Evolutionary conservation across 1,140 invertebrate genomes (phyloP), one percentile per base, ranked within the genome.

Genomic region (Solenopsis invicta): DNA sequence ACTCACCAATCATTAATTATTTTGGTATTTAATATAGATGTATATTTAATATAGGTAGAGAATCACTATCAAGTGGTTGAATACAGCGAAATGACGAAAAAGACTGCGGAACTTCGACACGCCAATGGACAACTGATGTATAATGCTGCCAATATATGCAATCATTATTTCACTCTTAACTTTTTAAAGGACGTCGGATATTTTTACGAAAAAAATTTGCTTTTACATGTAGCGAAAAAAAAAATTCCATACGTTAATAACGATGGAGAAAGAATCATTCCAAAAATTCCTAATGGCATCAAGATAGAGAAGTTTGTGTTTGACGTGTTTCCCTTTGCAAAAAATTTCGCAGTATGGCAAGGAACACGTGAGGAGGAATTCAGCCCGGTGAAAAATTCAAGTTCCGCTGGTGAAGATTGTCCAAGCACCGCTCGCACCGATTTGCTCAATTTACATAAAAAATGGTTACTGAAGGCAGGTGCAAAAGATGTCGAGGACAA

Each of bases 291-390:
- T 0, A 99, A 99, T 94, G 99, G 99, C 29, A 99, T 99, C 87
- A 99, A 99, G 96, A 98, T 99, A 94, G 99, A 99, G 92, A 99
- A 99, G 95, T 99, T 99, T 95, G 98, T 99, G 2, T 99, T 99
- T 94, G 99, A 99, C 96, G 99, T 99, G 0, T 99, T 99, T 94
- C 97, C 98, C 92, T 99, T 99, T 94, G 96, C 98, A 0, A 96
- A 98, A 94, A 98, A 97, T 89, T 99, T 99, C 93, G 98, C 98
- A 24, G 98, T 98, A 4, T 99, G 99, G 97, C 98, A 99, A 96
- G 99, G 99, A 0, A 96, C 97, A 0, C 96, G 99, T 69, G 97
- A 99, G 90, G 97, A 98, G 84, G 99, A 99, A 94, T 99, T 99
- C 94, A 99, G 99, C 92, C 99, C 99, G 0, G 94, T 99, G 86